These are phyloP conservation scores for Parasteatoda lunata DNA, from an alignment of 2,888 invertebrate genomes.

Conservation along the genomic window DNA sequence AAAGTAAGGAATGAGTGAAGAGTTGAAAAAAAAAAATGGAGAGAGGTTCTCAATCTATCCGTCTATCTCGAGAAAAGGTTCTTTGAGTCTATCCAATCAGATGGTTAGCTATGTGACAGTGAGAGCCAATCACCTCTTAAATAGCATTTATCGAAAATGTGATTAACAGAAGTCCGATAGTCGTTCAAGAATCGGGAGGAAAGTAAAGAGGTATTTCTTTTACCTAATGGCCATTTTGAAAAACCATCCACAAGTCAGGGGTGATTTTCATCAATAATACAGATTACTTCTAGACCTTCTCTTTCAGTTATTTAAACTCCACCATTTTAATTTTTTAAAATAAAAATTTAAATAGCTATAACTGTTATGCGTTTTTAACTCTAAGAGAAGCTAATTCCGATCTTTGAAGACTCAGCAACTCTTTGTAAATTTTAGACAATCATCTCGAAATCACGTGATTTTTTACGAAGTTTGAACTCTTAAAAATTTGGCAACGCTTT, in stretches of 20 bases:
- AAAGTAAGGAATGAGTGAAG: slow-evolving; percentile 10
- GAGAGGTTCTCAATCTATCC: background rate
- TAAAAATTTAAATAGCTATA: no score
- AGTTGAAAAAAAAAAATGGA: slow-evolving; percentile 15
- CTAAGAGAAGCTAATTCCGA: no score
- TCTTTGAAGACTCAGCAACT: no score
- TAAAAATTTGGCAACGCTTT: no score
- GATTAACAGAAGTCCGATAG: slow-evolving; percentile 52
- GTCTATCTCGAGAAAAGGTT: slow-evolving; percentile 34
- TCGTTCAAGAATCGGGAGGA: slow-evolving; percentile 14
- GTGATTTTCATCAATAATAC: background rate
- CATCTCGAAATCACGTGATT: no score
- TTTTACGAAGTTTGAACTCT: no score
- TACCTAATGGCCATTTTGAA: slow-evolving; percentile 31
- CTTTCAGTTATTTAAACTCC: no score
- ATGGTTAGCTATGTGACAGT: slow-evolving; percentile 54
- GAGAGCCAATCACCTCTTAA: slow-evolving; percentile 55
- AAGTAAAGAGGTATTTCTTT: slow-evolving; percentile 31
- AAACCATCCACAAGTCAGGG: slow-evolving; percentile 27
- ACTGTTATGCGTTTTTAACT: no score
- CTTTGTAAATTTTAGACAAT: no score
- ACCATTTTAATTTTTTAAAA: no score
- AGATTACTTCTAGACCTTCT: no score
- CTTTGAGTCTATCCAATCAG: slow-evolving; percentile 48
- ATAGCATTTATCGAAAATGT: slow-evolving; percentile 62